Evolutionary conservation across 2,888 invertebrate species (phyloP).

Genomic region (Azorinus chamasolen): DNA sequence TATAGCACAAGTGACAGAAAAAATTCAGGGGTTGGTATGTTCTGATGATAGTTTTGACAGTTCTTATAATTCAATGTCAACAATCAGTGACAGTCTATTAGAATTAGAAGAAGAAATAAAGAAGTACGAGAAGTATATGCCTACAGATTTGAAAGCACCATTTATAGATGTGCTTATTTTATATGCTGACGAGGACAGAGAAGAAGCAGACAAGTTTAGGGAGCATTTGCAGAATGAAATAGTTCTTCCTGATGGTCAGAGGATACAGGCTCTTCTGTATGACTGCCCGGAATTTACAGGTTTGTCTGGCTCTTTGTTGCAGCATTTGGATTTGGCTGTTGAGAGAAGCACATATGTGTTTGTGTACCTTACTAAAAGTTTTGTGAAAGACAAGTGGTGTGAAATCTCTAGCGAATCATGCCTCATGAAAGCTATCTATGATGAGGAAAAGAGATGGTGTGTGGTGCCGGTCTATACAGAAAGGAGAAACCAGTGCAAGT

Average conservation of each 20-base stretch:
- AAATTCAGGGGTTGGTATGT: no score
- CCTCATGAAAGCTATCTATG: slow-evolving; percentile 76
- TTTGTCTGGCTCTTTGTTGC: slow-evolving; percentile 39
- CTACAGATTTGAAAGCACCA: slow-evolving; percentile 60
- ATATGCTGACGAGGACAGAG: slow-evolving; percentile 69
- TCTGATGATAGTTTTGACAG: no score
- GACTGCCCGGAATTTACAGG: slow-evolving; percentile 61
- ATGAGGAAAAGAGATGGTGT: slow-evolving; percentile 75
- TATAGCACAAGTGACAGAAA: no score
- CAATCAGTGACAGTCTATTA: no score
- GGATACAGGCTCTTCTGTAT: slow-evolving; percentile 67
- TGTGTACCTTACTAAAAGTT: slow-evolving; percentile 73
- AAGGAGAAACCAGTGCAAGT: slow-evolving; percentile 45
- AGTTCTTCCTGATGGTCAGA: slow-evolving; percentile 29
- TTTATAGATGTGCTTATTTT: slow-evolving; percentile 76
- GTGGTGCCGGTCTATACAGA: slow-evolving; percentile 79
- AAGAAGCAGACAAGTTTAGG: slow-evolving; percentile 61
- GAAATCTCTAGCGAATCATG: slow-evolving; percentile 75
- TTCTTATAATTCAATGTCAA: no score
- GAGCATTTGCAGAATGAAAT: slow-evolving; percentile 66
- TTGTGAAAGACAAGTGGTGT: slow-evolving; percentile 74
- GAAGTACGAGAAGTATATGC: slow-evolving; percentile 53
- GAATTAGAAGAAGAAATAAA: slow-evolving; percentile 10
- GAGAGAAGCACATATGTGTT: slow-evolving; percentile 78
- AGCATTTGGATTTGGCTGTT: slow-evolving; percentile 64